Evolutionary conservation across 2,797 vertebrate species (phyloP).

Genomic region (Falco rusticolus): DNA sequence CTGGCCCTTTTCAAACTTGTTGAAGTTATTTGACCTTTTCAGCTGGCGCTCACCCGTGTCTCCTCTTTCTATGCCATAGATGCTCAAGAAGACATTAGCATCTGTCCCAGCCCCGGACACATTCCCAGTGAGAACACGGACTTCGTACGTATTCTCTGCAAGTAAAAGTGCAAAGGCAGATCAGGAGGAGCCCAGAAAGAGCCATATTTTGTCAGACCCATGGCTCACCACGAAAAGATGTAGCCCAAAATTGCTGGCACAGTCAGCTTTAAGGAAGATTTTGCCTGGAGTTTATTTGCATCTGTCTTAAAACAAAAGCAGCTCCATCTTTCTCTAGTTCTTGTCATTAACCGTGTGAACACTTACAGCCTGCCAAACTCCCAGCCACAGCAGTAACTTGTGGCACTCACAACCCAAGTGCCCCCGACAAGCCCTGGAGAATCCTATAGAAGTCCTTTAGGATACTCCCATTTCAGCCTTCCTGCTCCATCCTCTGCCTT

Average conservation of each 20-base stretch:
- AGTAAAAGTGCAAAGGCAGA: background rate
- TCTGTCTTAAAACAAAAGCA: background rate
- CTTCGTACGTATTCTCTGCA: slow-evolving; percentile 89
- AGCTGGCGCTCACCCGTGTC: slow-evolving; percentile 93
- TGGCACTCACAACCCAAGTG: rapidly evolving
- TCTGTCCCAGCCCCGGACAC: slow-evolving; percentile 91
- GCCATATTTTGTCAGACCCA: rapidly evolving
- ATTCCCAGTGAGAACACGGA: slow-evolving; percentile 89
- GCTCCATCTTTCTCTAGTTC: background rate
- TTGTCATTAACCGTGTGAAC: background rate
- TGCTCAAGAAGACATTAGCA: slow-evolving; percentile 90
- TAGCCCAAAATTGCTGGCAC: background rate
- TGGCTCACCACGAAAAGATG: rapidly evolving
- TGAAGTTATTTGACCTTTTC: slow-evolving; percentile 89
- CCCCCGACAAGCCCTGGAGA: background rate
- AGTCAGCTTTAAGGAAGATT: background rate
- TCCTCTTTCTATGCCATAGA: slow-evolving; percentile 90
- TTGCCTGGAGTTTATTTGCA: background rate
- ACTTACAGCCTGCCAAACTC: background rate
- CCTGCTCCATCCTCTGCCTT: background rate
- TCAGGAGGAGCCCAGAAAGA: background rate
- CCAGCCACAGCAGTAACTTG: background rate
- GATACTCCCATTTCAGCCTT: background rate
- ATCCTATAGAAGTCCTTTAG: background rate
- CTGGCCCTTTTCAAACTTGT: slow-evolving; percentile 95